phyloP scores from a whole-genome alignment of 1,140 invertebrate genomes.

The Eulimnadia texana region DNA sequence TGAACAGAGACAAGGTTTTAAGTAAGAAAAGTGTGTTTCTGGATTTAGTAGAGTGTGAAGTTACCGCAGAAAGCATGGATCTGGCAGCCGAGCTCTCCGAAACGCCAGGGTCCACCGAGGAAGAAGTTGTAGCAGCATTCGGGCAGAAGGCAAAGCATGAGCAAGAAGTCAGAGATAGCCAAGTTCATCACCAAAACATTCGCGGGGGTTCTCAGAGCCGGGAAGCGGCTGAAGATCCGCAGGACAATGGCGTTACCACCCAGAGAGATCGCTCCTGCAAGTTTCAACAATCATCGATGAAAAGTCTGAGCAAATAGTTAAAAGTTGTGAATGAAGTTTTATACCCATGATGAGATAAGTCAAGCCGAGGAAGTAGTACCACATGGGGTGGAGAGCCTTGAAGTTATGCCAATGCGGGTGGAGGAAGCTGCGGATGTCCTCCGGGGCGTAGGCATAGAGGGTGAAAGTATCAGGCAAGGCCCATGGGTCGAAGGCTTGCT shows the following conservation, averaged over 20 bases:
- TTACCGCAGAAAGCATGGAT: constrained; percentile 20
- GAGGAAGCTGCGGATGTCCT: constrained; percentile 19
- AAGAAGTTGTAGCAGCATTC: constrained; percentile 24
- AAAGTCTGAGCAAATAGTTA: constrained; percentile 10
- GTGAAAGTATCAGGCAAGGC: constrained; percentile 17
- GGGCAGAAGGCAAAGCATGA: constrained; percentile 22
- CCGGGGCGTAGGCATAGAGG: constrained; percentile 18
- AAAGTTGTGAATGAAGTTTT: background rate
- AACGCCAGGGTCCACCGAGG: constrained; percentile 19
- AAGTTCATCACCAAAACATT: constrained; percentile 34
- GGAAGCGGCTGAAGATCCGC: constrained; percentile 18
- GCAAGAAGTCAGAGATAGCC: constrained; percentile 29
- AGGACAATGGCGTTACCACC: constrained; percentile 19
- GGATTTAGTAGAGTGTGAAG: background rate
- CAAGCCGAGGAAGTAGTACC: constrained; percentile 19
- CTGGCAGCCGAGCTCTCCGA: constrained; percentile 19
- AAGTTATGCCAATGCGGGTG: constrained; percentile 19
- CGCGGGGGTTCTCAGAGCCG: constrained; percentile 28
- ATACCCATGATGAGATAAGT: constrained; percentile 17
- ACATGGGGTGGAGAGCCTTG: constrained; percentile 18
- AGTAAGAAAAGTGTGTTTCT: background rate
- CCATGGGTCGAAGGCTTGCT: constrained; percentile 18
- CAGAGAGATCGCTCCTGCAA: constrained; percentile 17
- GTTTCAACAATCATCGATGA: background rate
- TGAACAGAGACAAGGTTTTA: background rate